These are phyloP conservation scores for Drosophila kepulauana DNA, from an alignment of 1,140 invertebrate species.

Conservation along the genomic window DNA sequence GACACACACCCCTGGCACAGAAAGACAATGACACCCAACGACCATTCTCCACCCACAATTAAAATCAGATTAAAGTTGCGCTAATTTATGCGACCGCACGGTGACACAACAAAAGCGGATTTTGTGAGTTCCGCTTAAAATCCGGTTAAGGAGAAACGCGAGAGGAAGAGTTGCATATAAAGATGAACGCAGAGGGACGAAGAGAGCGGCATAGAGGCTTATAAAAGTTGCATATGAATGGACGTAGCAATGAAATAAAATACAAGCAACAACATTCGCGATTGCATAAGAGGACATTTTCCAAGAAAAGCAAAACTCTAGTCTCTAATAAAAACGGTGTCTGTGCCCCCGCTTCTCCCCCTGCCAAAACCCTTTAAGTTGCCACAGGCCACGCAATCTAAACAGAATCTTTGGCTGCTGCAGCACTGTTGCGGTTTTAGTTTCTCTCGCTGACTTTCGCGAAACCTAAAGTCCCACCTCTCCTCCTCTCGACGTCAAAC, in stretches of 20 bases:
- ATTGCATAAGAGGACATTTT: slow-evolving; percentile 3
- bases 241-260: neutral
- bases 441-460: slow-evolving; percentile 16
- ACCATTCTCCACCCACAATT: slow-evolving; percentile 64
- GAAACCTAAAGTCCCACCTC: neutral
- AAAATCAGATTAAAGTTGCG: slow-evolving; percentile 83
- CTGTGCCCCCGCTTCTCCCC: neutral
- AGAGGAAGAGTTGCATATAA: neutral
- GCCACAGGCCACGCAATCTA: neutral
- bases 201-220: neutral
- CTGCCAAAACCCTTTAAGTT: neutral
- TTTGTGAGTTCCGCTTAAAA: slow-evolving; percentile 36
- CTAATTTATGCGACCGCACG: slow-evolving; percentile 82
- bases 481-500: neutral
- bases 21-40: neutral
- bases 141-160: slow-evolving; percentile 7
- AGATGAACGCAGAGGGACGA: neutral
- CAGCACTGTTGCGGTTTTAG: slow-evolving; percentile 14
- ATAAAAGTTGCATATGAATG: neutral
- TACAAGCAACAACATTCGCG: neutral
- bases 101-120: slow-evolving; percentile 75
- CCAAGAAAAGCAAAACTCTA: neutral
- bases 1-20: neutral
- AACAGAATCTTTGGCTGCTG: neutral
- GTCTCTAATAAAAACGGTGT: neutral